Conservation (phyloP, 2,888 invertebrate species). For the Tachina lurida region DNA sequence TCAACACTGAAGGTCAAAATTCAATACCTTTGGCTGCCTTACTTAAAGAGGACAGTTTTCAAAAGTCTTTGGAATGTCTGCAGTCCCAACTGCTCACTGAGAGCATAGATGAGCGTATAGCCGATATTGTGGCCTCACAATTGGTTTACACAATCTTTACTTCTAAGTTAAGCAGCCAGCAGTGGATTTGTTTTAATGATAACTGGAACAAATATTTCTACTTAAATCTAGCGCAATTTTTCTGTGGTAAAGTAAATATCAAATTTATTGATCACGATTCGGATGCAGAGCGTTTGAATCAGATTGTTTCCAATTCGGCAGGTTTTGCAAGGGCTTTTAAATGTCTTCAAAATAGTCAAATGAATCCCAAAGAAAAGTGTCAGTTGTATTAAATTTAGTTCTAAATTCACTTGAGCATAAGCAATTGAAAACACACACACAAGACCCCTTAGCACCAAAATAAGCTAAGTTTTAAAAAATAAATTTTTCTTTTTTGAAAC, state of each 20-base stretch:
- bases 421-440: too few relatives aligned
- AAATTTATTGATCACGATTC: conserved; percentile 76
- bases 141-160: not conserved
- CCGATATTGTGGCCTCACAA: conserved; percentile 36
- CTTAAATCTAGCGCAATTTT: conserved; percentile 78
- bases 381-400: conserved; percentile 45
- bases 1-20: not conserved
- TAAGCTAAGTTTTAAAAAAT: too few relatives aligned
- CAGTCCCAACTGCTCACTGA: conserved; percentile 25
- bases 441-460: too few relatives aligned
- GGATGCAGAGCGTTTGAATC: conserved; percentile 76
- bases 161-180: not conserved
- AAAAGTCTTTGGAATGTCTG: conserved; percentile 6
- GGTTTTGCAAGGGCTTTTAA: conserved; percentile 75
- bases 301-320: conserved; percentile 75
- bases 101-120: conserved; percentile 40
- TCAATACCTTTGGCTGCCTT: conserved; percentile 60
- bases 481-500: too few relatives aligned
- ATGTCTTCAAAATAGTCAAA: conserved; percentile 73
- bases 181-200: not conserved
- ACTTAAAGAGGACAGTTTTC: conserved; percentile 62
- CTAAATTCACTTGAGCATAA: too few relatives aligned
- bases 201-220: conserved; percentile 73
- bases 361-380: conserved; percentile 76
- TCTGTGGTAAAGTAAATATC: conserved; percentile 74